Conservation (phyloP, 1,140 invertebrate species). For the Aphis gossypii region DNA sequence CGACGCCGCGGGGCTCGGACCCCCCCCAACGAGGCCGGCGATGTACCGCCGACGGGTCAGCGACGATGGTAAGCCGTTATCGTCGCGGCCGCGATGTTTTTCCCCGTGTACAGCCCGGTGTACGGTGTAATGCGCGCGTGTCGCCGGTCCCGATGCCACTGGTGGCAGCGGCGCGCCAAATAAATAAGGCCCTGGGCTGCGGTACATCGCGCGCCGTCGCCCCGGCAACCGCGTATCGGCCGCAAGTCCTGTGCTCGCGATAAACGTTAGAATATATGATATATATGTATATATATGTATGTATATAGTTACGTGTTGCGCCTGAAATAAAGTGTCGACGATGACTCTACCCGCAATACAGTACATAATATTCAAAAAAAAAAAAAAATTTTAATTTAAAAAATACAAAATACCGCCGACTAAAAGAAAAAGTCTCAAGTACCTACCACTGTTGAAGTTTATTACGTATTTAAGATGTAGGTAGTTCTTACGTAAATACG, state of each 20-base stretch:
- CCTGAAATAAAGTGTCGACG: not conserved
- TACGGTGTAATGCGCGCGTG: not conserved
- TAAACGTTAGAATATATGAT: not conserved
- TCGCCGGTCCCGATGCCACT: constrained; percentile 45
- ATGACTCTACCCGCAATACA: not conserved
- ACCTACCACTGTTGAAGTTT: no score
- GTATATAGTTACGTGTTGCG: not conserved
- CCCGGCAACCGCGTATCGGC: constrained; percentile 22
- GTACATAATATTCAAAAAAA: no score
- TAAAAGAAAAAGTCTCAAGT: no score
- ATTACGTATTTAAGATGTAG: no score
- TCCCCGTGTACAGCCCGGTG: not conserved
- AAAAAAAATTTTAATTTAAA: no score
- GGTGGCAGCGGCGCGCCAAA: constrained; percentile 20
- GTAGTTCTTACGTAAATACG: no score
- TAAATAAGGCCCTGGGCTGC: constrained; percentile 21
- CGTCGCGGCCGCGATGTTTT: not conserved
- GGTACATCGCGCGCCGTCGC: constrained; percentile 24
- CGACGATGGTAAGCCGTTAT: not conserved
- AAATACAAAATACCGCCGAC: no score
- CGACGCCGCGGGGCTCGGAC: not conserved
- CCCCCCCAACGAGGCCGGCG: no score
- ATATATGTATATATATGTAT: not conserved
- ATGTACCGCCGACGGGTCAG: not conserved
- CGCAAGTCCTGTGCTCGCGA: not conserved